These are phyloP conservation scores for Bombylius major DNA, from an alignment of 2,888 invertebrate species.

Conservation along the genomic window DNA sequence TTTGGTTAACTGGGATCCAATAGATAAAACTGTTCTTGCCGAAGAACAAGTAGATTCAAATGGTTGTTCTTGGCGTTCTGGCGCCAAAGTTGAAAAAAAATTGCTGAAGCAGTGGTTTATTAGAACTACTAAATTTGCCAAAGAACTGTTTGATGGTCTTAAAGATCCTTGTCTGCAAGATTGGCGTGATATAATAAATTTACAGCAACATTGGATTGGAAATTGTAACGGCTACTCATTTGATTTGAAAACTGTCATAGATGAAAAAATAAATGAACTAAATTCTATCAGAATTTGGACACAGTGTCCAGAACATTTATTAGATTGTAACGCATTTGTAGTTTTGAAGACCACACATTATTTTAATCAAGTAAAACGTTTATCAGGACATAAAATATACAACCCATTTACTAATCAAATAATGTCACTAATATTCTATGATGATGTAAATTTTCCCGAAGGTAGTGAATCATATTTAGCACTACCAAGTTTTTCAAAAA, in stretches of 20 bases:
- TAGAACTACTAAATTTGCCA: slow-evolving; percentile 71
- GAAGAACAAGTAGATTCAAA: slow-evolving; percentile 93
- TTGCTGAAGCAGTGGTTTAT: slow-evolving; percentile 91
- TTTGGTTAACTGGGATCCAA: slow-evolving; percentile 95
- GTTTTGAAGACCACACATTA: slow-evolving; percentile 46
- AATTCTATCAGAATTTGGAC: slow-evolving; percentile 50
- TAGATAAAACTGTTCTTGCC: slow-evolving; percentile 93
- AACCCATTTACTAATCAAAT: slow-evolving; percentile 58
- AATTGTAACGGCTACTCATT: slow-evolving; percentile 66
- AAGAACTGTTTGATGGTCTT: slow-evolving; percentile 57
- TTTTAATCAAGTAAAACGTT: slow-evolving; percentile 32
- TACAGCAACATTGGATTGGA: slow-evolving; percentile 86
- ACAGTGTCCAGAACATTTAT: slow-evolving; percentile 55
- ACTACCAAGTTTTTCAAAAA: slow-evolving; percentile 48
- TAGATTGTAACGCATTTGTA: slow-evolving; percentile 53
- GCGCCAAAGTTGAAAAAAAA: slow-evolving; percentile 83
- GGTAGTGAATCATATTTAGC: slow-evolving; percentile 58
- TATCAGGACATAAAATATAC: slow-evolving; percentile 37
- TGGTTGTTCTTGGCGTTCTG: slow-evolving; percentile 91
- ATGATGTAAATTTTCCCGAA: slow-evolving; percentile 48
- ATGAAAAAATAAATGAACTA: slow-evolving; percentile 34
- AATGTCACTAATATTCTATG: slow-evolving; percentile 53
- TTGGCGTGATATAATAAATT: slow-evolving; percentile 73
- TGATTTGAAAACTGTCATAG: slow-evolving; percentile 44
- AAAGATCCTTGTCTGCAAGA: slow-evolving; percentile 54